Percentiles rank a stretch among this genome's conserved stretches.
These are phyloP conservation scores for Equus quagga DNA, from an alignment of 2,113 vertebrate species.

Conservation along the genomic window DNA sequence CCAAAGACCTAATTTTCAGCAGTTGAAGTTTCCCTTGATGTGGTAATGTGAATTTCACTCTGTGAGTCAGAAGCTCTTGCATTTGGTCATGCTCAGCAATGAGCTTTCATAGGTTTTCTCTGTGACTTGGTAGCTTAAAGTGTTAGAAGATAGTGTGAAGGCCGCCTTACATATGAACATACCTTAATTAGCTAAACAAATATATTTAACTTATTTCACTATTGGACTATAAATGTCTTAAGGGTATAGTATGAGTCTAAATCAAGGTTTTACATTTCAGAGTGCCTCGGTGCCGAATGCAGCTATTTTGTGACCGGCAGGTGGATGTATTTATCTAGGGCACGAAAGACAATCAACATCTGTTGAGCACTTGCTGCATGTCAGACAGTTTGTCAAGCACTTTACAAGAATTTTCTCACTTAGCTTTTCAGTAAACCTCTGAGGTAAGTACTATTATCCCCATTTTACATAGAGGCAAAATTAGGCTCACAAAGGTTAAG, in stretches of 20 bases:
- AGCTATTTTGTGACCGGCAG: background rate
- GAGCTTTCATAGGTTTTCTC: background rate
- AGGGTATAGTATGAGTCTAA: background rate
- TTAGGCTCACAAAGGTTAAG: background rate
- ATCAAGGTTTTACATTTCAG: background rate
- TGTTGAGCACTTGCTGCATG: background rate
- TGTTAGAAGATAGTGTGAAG: background rate
- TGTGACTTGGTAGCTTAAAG: background rate
- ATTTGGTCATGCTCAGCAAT: background rate
- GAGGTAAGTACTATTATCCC: background rate
- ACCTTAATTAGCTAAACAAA: conserved; percentile 23
- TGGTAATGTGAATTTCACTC: background rate
- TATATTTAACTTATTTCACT: background rate
- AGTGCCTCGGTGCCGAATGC: background rate
- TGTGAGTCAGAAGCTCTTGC: background rate
- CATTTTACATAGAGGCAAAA: background rate
- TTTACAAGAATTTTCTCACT: conserved; percentile 2
- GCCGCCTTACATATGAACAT: background rate
- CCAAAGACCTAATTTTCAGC: background rate
- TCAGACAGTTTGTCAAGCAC: background rate
- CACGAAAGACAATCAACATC: background rate
- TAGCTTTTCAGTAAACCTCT: background rate
- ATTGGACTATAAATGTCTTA: background rate
- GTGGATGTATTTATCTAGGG: background rate
- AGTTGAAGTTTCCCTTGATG: background rate